Evolutionary conservation across 2,888 invertebrate genomes (phyloP).

Genomic region (Azorinus chamasolen): DNA sequence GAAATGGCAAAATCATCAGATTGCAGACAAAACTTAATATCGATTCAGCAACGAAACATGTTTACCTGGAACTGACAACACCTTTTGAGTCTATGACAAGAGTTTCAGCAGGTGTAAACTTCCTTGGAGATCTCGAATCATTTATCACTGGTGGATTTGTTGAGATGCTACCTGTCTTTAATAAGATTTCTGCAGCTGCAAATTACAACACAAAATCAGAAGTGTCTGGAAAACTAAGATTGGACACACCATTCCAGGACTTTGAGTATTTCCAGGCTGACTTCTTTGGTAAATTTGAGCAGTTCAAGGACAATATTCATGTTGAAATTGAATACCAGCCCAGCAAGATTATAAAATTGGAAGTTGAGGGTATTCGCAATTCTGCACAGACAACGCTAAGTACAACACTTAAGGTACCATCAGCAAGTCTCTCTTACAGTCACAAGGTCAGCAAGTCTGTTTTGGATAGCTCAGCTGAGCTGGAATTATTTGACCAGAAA

Average conservation of each 20-base stretch:
- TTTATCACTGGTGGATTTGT: slow-evolving; percentile 23
- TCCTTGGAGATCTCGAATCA: slow-evolving; percentile 12
- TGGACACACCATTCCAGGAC: slow-evolving; percentile 25
- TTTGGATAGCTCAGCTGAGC: too few relatives aligned
- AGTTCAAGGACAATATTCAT: background rate
- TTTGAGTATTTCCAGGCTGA: slow-evolving; percentile 10
- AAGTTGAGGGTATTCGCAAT: too few relatives aligned
- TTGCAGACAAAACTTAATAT: slow-evolving; percentile 27
- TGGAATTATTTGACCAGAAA: too few relatives aligned
- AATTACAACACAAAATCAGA: slow-evolving; percentile 26
- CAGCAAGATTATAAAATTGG: slow-evolving; percentile 6
- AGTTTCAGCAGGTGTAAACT: slow-evolving; percentile 17
- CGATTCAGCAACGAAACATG: background rate
- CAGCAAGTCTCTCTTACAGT: too few relatives aligned
- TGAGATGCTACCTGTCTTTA: slow-evolving; percentile 36
- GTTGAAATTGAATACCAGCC: slow-evolving; percentile 16
- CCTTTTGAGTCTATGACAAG: slow-evolving; percentile 34
- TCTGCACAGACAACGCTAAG: too few relatives aligned
- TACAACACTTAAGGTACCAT: too few relatives aligned
- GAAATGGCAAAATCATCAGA: slow-evolving; percentile 26
- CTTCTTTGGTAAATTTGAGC: slow-evolving; percentile 7
- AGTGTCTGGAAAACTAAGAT: background rate
- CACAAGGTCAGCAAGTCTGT: too few relatives aligned
- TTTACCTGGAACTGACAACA: slow-evolving; percentile 29
- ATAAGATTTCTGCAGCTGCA: slow-evolving; percentile 20